Conservation (phyloP, 1,140 invertebrate species). For the Lordiphosa collinella region DNA sequence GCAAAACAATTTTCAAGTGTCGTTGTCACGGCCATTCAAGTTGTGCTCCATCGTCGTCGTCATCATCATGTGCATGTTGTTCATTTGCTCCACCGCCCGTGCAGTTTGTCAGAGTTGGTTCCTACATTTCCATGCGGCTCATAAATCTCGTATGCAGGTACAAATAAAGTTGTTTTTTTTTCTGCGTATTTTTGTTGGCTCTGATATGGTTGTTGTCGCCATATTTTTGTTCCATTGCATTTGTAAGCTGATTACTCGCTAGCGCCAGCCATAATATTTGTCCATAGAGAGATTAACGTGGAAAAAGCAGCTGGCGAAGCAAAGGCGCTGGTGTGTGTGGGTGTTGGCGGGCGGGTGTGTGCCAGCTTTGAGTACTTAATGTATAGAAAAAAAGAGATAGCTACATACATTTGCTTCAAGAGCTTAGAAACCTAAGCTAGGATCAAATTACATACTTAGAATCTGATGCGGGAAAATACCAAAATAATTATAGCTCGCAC, state of each 20-base stretch:
- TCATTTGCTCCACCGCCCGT: slow-evolving; percentile 43
- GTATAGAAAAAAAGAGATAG: too few relatives aligned
- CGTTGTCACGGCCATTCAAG: slow-evolving; percentile 44
- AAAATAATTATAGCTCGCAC: too few relatives aligned
- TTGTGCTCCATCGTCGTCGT: slow-evolving; percentile 39
- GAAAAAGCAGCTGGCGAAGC: slow-evolving; percentile 1
- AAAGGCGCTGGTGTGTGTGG: background rate
- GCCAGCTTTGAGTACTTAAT: background rate
- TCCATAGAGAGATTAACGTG: slow-evolving; percentile 32
- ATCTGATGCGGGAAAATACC: too few relatives aligned
- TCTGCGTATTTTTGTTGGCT: slow-evolving; percentile 6
- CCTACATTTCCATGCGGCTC: slow-evolving; percentile 25
- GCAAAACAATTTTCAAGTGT: slow-evolving; percentile 69
- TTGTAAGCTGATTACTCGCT: slow-evolving; percentile 47
- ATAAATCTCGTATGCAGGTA: slow-evolving; percentile 19
- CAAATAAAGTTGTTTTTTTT: background rate
- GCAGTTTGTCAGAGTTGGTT: slow-evolving; percentile 61
- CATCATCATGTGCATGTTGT: slow-evolving; percentile 45
- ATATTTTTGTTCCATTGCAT: slow-evolving; percentile 13
- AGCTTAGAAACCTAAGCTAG: too few relatives aligned
- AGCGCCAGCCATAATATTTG: slow-evolving; percentile 9
- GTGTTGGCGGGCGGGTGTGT: background rate
- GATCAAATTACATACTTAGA: too few relatives aligned
- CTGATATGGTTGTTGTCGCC: slow-evolving; percentile 16
- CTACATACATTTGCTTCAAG: too few relatives aligned